Evolutionary conservation across 64 coral and sea anemone genomes (phyloP), one percentile per base, ranked within the genome.

Genomic region (Stylophora pistillata): DNA sequence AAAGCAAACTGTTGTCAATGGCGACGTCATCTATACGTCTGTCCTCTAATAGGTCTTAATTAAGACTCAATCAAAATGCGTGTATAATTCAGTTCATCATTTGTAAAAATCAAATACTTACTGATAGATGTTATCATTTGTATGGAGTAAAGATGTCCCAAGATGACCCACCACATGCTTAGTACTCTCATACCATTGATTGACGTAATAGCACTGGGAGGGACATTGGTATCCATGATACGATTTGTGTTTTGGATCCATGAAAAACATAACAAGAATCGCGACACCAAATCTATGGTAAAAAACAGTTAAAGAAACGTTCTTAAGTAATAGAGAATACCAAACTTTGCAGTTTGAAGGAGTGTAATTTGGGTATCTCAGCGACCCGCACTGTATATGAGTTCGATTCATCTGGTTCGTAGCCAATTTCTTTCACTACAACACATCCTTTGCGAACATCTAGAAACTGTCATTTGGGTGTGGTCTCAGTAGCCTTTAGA

Each of bases 121-220:
- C 90, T 61, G 17, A 79, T 34, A 58, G 55, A 55, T 30, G 47
- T 56, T 7, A 58, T 5, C 66, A 0, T 0, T 68, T 89, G 23
- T 16, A 89, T 57, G 20, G 76, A n/a, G 30, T 74, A 89, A 2
- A 74, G 77, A 58, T 98, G 95, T 32, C 95, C 95, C 20, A 98
- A 79, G 21, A 98, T 89, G 37, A 98, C 86, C 95, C 95, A 98
- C 55, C 83, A 89, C 77, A 96, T 96, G 76, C 94, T 96, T 20
- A 96, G 63, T 2, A 96, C 90, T 68, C 91, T 76, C 74, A 96
- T 86, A 5, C 94, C 94, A 71, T 96, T 89, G 78, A 96, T 55
- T 18, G 94, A 96, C 23, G 94, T 87, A 33, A 96, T 96, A 30
- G 80, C 90, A 21, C 57, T 87, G 17, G 94, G 29, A 12, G 89